Evolutionary conservation across 2,113 vertebrate species (phyloP), one percentile per base, ranked within the genome.

Genomic region (Marcusenius ussheri): DNA sequence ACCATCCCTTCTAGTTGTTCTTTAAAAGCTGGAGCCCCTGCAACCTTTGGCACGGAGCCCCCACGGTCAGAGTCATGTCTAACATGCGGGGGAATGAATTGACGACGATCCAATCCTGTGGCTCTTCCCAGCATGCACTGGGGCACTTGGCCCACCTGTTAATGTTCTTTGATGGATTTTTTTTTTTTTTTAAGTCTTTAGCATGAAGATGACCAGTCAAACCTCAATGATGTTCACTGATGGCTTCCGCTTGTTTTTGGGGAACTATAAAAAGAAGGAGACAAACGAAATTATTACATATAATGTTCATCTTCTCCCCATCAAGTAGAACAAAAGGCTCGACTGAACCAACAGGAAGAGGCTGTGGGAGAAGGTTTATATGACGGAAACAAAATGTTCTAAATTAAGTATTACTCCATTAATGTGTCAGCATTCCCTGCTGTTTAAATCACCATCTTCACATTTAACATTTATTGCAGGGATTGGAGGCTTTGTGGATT

Each of bases 161-260:
- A 35, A 27, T 74, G 45, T 88, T 21, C 62, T 5, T 17, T 87
- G 85, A n/a, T n/a, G 24, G 56, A 51, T 58, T 56, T 7, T n/a
- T 3, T 62, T 62, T 62, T n/a, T 62, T 27, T 66, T 13, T 51
- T 83, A 50, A 50, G 89, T 91, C 49, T 70, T 91, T 91, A 45
- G 56, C 80, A 86, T 90, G 90, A 80, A 83, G 91, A 91, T 90
- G 92, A 87, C 62, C 89, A 89, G 88, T 92, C 92, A 90, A 46
- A 87, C 85, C 46, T 90, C 87, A 90, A 91, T 91, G 87, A 92
- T 91, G 91, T 93, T 89, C 88, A 89, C 83, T 89, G 91, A 93
- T 93, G 92, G 92, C 92, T 93, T 89, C 77, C 89, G 91, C 89
- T 90, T 90, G 90, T 91, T 89, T 87, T 93, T 91, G 70, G 92